A percentile compares a stretch with the other conserved stretches of the same genome.
Evolutionary conservation across 2,113 vertebrate genomes (phyloP).

Genomic region (Tachuris rubrigastra): DNA sequence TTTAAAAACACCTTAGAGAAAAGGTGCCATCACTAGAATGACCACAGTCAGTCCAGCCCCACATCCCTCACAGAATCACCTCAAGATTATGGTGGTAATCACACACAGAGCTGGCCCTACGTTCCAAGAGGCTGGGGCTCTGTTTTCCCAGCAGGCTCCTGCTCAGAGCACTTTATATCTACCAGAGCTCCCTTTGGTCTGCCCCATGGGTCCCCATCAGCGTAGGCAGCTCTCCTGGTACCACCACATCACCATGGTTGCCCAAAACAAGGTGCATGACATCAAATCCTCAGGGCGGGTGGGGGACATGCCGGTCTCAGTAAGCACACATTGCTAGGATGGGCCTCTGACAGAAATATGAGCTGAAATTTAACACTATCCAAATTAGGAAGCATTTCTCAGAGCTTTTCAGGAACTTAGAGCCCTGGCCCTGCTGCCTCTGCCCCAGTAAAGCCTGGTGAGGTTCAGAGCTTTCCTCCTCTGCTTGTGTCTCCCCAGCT

Average conservation of each 20-base stretch:
- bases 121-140: neutral
- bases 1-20: neutral
- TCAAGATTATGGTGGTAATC: rapidly evolving
- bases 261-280: neutral
- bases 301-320: neutral
- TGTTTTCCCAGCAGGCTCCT: neutral
- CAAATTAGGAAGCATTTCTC: neutral
- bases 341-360: neutral
- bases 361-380: neutral
- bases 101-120: neutral
- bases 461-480: neutral
- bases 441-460: neutral
- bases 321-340: neutral
- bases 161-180: neutral
- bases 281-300: neutral
- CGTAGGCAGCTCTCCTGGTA: neutral
- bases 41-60: neutral
- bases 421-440: neutral
- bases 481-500: rapidly evolving
- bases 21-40: neutral
- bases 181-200: neutral
- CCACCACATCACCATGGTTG: neutral
- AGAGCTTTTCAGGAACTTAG: neutral
- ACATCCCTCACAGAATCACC: neutral
- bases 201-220: neutral